Evolutionary conservation across 1,140 invertebrate genomes (phyloP).

Genomic region (Drosophila burlai): DNA sequence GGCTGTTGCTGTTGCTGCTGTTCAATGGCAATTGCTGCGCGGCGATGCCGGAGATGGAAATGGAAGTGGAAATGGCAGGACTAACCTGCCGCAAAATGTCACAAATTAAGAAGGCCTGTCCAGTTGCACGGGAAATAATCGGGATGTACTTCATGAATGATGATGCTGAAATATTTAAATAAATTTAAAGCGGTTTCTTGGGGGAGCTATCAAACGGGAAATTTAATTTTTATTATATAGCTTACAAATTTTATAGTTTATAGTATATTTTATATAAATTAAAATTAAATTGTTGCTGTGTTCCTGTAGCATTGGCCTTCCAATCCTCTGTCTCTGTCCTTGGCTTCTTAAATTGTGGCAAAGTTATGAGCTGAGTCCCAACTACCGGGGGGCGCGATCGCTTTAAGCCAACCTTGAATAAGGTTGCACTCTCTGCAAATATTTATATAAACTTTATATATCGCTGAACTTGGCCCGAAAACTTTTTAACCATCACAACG

Average conservation of each 20-base stretch:
- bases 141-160: neutral
- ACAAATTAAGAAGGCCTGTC: slow-evolving; percentile 6
- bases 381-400: neutral
- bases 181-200: neutral
- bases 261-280: neutral
- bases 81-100: slow-evolving; percentile 46
- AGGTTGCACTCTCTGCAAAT: slow-evolving; percentile 9
- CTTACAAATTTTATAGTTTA: neutral
- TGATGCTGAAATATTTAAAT: neutral
- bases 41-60: slow-evolving; percentile 5
- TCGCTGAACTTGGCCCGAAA: slow-evolving; percentile 66
- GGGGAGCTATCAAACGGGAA: neutral
- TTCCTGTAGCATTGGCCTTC: neutral
- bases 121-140: neutral
- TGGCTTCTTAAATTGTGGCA: slow-evolving; percentile 72
- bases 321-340: slow-evolving; percentile 4
- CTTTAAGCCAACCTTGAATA: slow-evolving; percentile 41
- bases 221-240: too few relatives aligned
- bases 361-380: slow-evolving; percentile 63
- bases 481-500: slow-evolving; percentile 70
- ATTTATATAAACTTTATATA: slow-evolving; percentile 33
- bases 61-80: slow-evolving; percentile 6
- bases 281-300: neutral
- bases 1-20: slow-evolving; percentile 23
- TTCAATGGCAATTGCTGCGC: slow-evolving; percentile 69